Evolutionary conservation across 2,888 invertebrate species (phyloP).

Genomic region (Pimpla rufipes): DNA sequence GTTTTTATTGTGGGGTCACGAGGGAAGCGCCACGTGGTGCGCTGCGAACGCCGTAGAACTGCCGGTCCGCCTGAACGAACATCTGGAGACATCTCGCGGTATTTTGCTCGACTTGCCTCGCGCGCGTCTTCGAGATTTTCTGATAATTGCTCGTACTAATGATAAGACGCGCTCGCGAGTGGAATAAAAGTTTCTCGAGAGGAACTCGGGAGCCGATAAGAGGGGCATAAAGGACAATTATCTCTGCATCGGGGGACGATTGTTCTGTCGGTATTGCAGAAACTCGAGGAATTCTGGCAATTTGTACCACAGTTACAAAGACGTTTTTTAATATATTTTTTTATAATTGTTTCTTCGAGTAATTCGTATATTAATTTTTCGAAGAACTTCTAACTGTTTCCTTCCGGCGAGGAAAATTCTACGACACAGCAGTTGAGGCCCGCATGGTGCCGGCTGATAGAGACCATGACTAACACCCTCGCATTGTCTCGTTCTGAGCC

Average conservation of each 20-base stretch:
- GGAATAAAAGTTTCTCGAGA: not conserved
- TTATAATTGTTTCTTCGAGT: too few relatives aligned
- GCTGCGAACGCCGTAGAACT: slow-evolving; percentile 56
- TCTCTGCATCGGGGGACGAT: slow-evolving; percentile 67
- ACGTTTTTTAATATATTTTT: too few relatives aligned
- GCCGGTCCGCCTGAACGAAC: slow-evolving; percentile 63
- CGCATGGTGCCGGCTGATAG: slow-evolving; percentile 77
- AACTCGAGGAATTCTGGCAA: too few relatives aligned
- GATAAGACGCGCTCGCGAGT: slow-evolving; percentile 14
- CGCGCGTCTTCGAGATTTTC: slow-evolving; percentile 39
- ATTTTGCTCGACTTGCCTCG: slow-evolving; percentile 58
- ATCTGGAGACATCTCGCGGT: slow-evolving; percentile 79
- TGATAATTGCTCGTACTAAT: slow-evolving; percentile 36
- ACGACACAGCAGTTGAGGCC: slow-evolving; percentile 63
- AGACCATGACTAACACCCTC: slow-evolving; percentile 74
- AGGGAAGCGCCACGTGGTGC: slow-evolving; percentile 76
- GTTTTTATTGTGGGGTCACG: not conserved
- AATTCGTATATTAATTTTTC: too few relatives aligned
- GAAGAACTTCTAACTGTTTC: too few relatives aligned
- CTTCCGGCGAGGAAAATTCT: too few relatives aligned
- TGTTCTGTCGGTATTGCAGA: too few relatives aligned
- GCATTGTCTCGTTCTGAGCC: slow-evolving; percentile 22
- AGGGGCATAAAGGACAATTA: slow-evolving; percentile 74
- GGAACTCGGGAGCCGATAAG: slow-evolving; percentile 14
- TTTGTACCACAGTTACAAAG: too few relatives aligned